Percentiles rank a stretch among this genome's conserved stretches.
These are phyloP conservation scores for Pristiophorus japonicus DNA, from an alignment of 2,113 vertebrate genomes.

Conservation along the genomic window DNA sequence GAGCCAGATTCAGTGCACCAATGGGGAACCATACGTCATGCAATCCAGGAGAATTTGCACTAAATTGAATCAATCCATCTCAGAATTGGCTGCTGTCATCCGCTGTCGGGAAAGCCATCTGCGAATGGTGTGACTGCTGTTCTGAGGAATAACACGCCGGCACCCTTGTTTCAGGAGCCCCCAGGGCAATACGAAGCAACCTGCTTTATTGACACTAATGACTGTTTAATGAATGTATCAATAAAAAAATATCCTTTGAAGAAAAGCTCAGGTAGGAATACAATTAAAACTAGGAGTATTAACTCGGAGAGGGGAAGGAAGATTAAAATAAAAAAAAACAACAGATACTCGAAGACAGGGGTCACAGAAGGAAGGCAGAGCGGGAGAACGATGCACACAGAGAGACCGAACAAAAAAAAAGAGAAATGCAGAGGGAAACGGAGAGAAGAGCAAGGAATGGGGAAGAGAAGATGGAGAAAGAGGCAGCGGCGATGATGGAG, in stretches of 20 bases:
- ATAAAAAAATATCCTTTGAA: background rate
- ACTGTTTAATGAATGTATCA: slow-evolving; percentile 43
- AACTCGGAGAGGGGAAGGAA: background rate
- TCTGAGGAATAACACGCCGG: slow-evolving; percentile 50
- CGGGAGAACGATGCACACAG: background rate
- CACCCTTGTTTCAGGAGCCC: slow-evolving; percentile 38
- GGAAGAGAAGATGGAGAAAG: background rate
- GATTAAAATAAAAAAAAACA: background rate
- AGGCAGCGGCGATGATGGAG: background rate
- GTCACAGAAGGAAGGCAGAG: background rate
- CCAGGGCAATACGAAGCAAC: slow-evolving; percentile 41
- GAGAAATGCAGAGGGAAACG: background rate
- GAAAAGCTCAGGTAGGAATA: background rate
- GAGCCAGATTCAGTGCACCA: slow-evolving; percentile 38
- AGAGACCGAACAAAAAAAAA: background rate
- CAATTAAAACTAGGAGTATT: background rate
- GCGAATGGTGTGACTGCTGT: slow-evolving; percentile 55
- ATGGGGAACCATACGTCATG: slow-evolving; percentile 62
- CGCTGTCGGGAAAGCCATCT: slow-evolving; percentile 63
- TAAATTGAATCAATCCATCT: slow-evolving; percentile 86
- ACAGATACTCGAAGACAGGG: background rate
- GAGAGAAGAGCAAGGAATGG: too few species aligned
- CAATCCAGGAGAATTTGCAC: slow-evolving; percentile 63
- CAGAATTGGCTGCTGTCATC: slow-evolving; percentile 76
- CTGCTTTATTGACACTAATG: slow-evolving; percentile 45